Evolutionary conservation across 2,797 vertebrate species (phyloP).

Genomic region (Labroides dimidiatus): DNA sequence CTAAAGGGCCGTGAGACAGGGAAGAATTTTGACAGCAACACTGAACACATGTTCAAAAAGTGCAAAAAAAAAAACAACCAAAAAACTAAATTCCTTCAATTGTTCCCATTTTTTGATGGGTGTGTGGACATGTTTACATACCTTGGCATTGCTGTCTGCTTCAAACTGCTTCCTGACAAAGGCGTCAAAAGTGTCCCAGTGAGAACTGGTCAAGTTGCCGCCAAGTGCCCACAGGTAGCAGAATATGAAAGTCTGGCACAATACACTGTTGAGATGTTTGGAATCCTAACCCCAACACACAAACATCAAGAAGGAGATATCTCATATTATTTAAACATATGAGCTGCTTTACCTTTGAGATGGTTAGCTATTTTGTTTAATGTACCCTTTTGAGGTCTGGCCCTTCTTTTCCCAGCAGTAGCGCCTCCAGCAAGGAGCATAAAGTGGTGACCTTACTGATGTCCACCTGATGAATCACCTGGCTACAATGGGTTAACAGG

Average conservation of each 20-base stretch:
- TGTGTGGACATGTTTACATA: slow-evolving; percentile 48
- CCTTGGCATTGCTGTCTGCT: slow-evolving; percentile 83
- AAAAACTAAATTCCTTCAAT: background rate
- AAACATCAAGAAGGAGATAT: slow-evolving; percentile 12
- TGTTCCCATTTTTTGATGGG: background rate
- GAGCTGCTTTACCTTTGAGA: too few relatives aligned
- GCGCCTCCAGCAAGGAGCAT: slow-evolving; percentile 88
- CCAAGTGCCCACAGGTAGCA: slow-evolving; percentile 88
- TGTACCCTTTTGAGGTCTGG: slow-evolving; percentile 84
- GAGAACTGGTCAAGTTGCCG: slow-evolving; percentile 84
- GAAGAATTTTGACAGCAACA: too few relatives aligned
- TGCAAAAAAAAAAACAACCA: background rate
- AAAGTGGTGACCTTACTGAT: slow-evolving; percentile 92
- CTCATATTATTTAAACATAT: background rate
- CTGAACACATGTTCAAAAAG: too few relatives aligned
- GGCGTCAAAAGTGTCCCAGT: slow-evolving; percentile 86
- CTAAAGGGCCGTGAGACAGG: too few relatives aligned
- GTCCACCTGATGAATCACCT: slow-evolving; percentile 90
- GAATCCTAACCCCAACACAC: slow-evolving; percentile 76
- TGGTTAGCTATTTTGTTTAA: background rate
- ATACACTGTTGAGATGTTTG: slow-evolving; percentile 74
- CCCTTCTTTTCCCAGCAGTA: slow-evolving; percentile 83
- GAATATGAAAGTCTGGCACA: slow-evolving; percentile 89
- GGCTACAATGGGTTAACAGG: slow-evolving; percentile 83
- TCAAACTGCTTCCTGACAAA: slow-evolving; percentile 87